Base-by-base conservation (phyloP, 1,140 invertebrate species). In the Musca vetustissima region DNA sequence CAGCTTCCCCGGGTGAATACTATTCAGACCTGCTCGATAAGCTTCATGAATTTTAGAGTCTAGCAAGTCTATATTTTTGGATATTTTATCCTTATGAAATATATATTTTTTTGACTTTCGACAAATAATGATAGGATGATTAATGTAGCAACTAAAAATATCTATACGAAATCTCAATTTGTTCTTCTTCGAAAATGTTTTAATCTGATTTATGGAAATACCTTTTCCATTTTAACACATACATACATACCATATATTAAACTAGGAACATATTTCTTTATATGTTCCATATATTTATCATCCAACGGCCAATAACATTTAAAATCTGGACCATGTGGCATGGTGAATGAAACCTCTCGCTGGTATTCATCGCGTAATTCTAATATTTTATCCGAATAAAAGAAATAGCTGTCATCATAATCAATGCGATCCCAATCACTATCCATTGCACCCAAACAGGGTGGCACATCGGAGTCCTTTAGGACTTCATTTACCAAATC, bases 401-500 rank as follows among this genome's bases (percentile, higher is more conserved):
- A 82, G 64, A 74, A 82, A 47, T 73, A 82, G 28, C 74, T 82
- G 55, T 76, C 80, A 53, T 82, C 80, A 50, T 81, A 80, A 22
- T 82, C 77, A 59, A 82, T 76, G 43, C 76, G 77, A 53, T 82
- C 80, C 77, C 77, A 82, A 53, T 79, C 75, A n/a, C 67, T 80
- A 66, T 82, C 77, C 74, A 79, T 76, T 11, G 81, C 76, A 6
- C 81, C 80, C 28, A 83, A 67, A 67, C 76, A 76, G 6, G 79
- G 79, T 6, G 79, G 78, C 7, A 79, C 77, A 68, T 83, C 77
- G 0, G 75, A 71, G 67, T 82, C 78, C 24, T 78, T 74, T 9
- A 83, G 73, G 24, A 83, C 80, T 66, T 83, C 81, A 65, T 83
- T 83, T n/a, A 81, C 79, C 32, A 83, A 59, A 59, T 82, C 78